These are phyloP conservation scores for Hemibagrus guttatus DNA, from an alignment of 2,797 vertebrate genomes.

Conservation along the genomic window DNA sequence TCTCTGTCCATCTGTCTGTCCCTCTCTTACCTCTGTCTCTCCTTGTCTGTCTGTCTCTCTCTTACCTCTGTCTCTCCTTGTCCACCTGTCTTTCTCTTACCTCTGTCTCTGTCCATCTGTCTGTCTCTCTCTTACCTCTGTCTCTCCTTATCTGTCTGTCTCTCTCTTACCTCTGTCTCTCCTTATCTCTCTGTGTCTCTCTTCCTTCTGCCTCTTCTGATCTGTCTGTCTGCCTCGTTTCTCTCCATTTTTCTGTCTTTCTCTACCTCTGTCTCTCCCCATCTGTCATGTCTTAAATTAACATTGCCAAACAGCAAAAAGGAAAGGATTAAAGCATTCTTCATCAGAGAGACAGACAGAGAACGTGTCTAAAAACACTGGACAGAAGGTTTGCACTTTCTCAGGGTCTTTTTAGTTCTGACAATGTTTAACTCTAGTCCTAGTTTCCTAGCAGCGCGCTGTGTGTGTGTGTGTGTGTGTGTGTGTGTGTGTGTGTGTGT, in stretches of 20 bases:
- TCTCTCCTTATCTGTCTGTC: too few species aligned
- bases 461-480: constrained; percentile 4
- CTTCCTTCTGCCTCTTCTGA: too few species aligned
- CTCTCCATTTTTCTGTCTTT: background rate
- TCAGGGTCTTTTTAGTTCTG: constrained; percentile 12
- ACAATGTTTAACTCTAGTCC: background rate
- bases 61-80: background rate
- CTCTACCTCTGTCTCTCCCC: background rate
- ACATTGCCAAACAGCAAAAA: background rate
- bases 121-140: background rate
- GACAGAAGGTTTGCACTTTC: constrained; percentile 27
- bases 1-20: background rate
- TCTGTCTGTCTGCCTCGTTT: background rate
- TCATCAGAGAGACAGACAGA: background rate
- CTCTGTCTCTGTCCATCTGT: background rate
- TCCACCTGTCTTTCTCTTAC: background rate
- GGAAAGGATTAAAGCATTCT: background rate
- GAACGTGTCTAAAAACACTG: background rate
- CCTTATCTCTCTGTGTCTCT: background rate
- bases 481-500: constrained; percentile 25
- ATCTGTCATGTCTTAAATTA: too few species aligned
- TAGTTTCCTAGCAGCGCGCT: constrained; percentile 42
- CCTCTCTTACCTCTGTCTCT: background rate
- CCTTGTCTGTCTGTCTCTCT: background rate
- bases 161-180: background rate